Evolutionary conservation across 92 coral and sea anemone genomes (phyloP), one percentile per base, ranked within the genome.

Genomic region (Heteractis magnifica): DNA sequence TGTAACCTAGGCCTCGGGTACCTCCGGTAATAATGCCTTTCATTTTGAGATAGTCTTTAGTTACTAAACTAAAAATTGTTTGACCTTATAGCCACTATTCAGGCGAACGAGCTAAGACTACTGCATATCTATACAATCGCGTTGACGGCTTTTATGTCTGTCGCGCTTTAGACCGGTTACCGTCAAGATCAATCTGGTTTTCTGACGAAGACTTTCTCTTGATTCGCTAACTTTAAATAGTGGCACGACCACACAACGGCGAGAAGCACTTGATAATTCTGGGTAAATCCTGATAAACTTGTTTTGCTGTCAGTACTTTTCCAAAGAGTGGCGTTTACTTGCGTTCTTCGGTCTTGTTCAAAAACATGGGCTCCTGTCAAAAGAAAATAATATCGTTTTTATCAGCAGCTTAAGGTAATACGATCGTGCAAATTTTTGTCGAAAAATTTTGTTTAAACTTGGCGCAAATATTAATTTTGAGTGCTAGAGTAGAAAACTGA

Each of bases 1-100:
- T 89, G 71, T 90, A 82, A 2, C 95, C 95, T 52, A 92, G 82
- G 11, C 95, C 93, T n/a, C 95, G 59, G n/a, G 95, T 90, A 4
- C 95, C 95, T 0, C 95, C 93, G 15, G 95, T 92, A 59, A 92
- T 88, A 10, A 92, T 87, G 13, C 91, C 95, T 64, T 79, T 84
- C 92, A 90, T 92, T 51, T 23, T 81, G 64, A 26, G 26, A 49
- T 8, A 19, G 6, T 1, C 11, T 72, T 8, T 7, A 10, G 16
- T 4, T 72, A 4, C 49, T 3, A 72, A 26, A 79, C 52, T 58
- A 52, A 50, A 26, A 26, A 26, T 26, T 0, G 26, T 26, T 26
- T 26, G 26, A 26, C 1, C 26, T 26, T 26, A 26, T 26, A 68
- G 14, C 70, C 6, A 19, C 19, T 62, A 7, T 0, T 62, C 70